Conservation (phyloP, 1,140 invertebrate genomes). For the Leptopilina clavipes region DNA sequence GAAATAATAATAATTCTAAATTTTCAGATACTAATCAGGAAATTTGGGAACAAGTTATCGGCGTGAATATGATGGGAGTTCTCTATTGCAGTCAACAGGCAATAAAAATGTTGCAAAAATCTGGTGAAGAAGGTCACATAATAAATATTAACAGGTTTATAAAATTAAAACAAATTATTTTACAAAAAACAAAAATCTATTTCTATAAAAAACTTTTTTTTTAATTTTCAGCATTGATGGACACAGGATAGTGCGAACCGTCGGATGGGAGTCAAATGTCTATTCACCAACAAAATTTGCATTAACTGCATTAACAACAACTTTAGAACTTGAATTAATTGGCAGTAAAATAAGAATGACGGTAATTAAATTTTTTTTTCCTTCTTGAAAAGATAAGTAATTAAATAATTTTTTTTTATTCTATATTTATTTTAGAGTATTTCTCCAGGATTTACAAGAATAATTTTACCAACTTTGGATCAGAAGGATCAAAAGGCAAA, state of each 20-base stretch:
- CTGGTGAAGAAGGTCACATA: constrained; percentile 35
- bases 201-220: neutral
- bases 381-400: no score
- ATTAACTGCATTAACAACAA: neutral
- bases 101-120: constrained; percentile 32
- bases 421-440: neutral
- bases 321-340: constrained; percentile 15
- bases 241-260: neutral
- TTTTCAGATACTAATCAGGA: constrained; percentile 27
- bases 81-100: constrained; percentile 32
- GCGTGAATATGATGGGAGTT: constrained; percentile 30
- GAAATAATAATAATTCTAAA: constrained; percentile 4
- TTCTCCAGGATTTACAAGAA: neutral
- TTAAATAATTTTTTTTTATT: no score
- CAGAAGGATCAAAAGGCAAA: neutral
- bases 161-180: neutral
- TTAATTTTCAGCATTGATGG: constrained; percentile 1
- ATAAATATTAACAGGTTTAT: constrained; percentile 41
- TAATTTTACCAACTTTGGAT: neutral
- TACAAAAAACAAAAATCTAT: neutral
- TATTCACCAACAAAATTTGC: neutral
- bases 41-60: constrained; percentile 4
- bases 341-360: constrained; percentile 16
- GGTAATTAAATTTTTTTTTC: neutral
- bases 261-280: neutral